A percentile compares a stretch with the other conserved stretches of the same genome.
Evolutionary conservation across 1,140 invertebrate species (phyloP).

Genomic region (Dinothrombium tinctorium): DNA sequence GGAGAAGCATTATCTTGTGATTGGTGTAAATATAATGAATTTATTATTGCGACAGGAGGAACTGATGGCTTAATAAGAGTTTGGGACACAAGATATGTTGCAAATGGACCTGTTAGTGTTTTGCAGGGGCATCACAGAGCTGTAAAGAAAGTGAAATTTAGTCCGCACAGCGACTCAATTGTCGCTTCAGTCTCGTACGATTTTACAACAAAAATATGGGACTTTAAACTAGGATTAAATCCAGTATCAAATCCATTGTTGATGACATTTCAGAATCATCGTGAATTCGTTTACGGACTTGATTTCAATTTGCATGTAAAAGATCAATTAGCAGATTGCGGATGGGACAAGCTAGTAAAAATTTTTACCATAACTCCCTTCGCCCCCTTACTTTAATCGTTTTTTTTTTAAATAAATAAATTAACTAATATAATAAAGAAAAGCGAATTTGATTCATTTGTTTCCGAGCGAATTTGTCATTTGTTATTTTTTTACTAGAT

Average conservation of each 20-base stretch:
- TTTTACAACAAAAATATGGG: constrained; percentile 38
- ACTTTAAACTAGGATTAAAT: not conserved
- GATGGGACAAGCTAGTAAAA: too few species aligned
- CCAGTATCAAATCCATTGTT: not conserved
- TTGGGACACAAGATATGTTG: constrained; percentile 46
- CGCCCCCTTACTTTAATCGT: too few species aligned
- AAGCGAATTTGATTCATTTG: too few species aligned
- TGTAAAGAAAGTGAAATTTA: constrained; percentile 38
- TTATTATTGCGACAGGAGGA: constrained; percentile 41
- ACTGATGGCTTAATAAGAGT: constrained; percentile 45
- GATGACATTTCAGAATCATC: constrained; percentile 39
- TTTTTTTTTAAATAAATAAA: too few species aligned
- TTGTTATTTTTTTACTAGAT: too few species aligned
- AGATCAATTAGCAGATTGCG: constrained; percentile 47
- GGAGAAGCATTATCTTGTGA: constrained; percentile 45
- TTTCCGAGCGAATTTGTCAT: too few species aligned
- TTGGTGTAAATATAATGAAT: constrained; percentile 47
- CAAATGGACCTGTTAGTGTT: constrained; percentile 31
- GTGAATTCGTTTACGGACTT: constrained; percentile 55
- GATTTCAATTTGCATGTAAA: constrained; percentile 43
- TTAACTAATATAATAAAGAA: too few species aligned
- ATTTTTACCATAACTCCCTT: too few species aligned
- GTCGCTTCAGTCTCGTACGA: constrained; percentile 52
- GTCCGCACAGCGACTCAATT: constrained; percentile 35
- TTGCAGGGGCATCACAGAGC: constrained; percentile 39